Evolutionary conservation across 2,888 invertebrate genomes (phyloP).

Genomic region (Pachymerium ferrugineum): DNA sequence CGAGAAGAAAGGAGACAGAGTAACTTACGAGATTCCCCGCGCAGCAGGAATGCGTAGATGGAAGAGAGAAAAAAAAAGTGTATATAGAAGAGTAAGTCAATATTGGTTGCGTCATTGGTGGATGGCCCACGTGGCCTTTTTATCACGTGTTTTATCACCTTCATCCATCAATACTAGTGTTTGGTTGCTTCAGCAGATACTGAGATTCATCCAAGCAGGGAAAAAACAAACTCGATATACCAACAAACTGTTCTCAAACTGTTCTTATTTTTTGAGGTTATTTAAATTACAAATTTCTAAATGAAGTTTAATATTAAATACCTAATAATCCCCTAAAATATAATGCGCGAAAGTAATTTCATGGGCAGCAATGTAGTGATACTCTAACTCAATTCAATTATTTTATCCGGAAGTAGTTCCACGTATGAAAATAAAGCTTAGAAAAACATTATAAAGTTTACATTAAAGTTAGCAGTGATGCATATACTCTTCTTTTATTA

Average conservation of each 20-base stretch:
- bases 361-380: too few relatives aligned
- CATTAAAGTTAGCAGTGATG: too few relatives aligned
- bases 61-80: not conserved
- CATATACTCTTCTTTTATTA: too few relatives aligned
- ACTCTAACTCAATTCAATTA: too few relatives aligned
- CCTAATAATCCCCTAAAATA: too few relatives aligned
- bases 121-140: not conserved
- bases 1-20: not conserved
- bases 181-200: not conserved
- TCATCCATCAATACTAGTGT: conserved; percentile 3
- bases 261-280: too few relatives aligned
- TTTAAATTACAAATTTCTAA: too few relatives aligned
- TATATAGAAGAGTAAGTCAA: not conserved
- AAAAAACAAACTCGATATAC: not conserved
- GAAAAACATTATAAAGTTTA: too few relatives aligned
- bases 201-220: not conserved
- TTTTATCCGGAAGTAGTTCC: too few relatives aligned
- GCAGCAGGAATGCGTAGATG: not conserved
- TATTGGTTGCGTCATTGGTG: not conserved
- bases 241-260: not conserved
- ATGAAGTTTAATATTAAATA: too few relatives aligned
- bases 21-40: not conserved
- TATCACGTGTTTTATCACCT: not conserved
- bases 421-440: too few relatives aligned
- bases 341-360: too few relatives aligned